Conservation (phyloP, 1,140 invertebrate genomes). For the Thrips palmi region DNA sequence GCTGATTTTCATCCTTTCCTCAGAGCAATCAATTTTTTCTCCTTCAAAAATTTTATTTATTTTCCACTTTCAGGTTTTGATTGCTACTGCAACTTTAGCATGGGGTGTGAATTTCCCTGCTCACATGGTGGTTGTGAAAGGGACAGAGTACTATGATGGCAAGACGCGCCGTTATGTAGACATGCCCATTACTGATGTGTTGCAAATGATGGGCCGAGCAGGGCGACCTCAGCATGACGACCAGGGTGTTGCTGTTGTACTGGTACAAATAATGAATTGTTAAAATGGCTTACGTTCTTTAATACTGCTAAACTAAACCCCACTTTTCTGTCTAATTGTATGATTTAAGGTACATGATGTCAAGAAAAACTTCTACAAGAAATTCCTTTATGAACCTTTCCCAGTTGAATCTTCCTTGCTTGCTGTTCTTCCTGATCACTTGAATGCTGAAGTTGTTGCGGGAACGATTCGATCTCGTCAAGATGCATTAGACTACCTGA, state of each 20-base stretch:
- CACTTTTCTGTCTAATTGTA: neutral
- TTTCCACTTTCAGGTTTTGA: constrained; percentile 46
- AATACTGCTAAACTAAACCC: constrained; percentile 1
- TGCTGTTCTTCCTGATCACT: constrained; percentile 82
- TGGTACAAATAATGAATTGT: constrained; percentile 28
- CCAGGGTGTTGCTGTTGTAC: constrained; percentile 85
- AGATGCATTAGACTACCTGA: constrained; percentile 90
- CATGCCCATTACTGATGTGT: constrained; percentile 96
- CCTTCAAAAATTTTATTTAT: constrained; percentile 11
- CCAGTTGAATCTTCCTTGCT: constrained; percentile 93
- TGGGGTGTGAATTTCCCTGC: constrained; percentile 99
- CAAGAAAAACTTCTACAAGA: constrained; percentile 99
- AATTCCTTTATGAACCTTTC: constrained; percentile 97
- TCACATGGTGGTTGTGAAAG: constrained; percentile 66
- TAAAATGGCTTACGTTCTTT: neutral
- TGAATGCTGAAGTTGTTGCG: constrained; percentile 83
- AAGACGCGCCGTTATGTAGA: constrained; percentile 94
- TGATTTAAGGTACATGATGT: constrained; percentile 60
- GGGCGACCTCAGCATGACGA: constrained; percentile 93
- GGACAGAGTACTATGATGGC: constrained; percentile 97
- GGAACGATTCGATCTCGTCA: constrained; percentile 82
- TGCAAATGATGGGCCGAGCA: constrained; percentile 99
- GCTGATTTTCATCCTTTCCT: constrained; percentile 10
- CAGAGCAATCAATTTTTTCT: neutral
- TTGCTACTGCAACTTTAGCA: constrained; percentile 91